These are phyloP conservation scores for Altica lythri DNA, from an alignment of 2,888 invertebrate genomes.

Conservation along the genomic window DNA sequence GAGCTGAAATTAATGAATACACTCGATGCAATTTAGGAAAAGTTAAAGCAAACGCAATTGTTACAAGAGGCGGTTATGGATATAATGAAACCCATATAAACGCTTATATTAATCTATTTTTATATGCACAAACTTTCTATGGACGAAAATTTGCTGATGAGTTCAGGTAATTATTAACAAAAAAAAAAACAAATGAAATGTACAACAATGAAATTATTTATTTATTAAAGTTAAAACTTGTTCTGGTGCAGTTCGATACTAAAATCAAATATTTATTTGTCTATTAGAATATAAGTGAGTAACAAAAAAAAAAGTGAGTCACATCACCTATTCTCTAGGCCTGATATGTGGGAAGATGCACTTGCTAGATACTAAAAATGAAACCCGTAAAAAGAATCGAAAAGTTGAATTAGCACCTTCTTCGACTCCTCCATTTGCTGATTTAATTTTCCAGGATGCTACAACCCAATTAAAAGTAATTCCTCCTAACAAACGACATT, in stretches of 20 bases:
- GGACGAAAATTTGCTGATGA: slow-evolving; percentile 85
- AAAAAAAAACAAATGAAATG: no score
- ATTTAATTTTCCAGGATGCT: slow-evolving; percentile 95
- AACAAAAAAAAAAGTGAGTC: no score
- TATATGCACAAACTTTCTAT: slow-evolving; percentile 94
- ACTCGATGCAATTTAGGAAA: slow-evolving; percentile 85
- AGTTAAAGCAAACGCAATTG: slow-evolving; percentile 89
- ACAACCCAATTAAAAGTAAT: slow-evolving; percentile 84
- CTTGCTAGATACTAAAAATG: no score
- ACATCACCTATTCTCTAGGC: no score
- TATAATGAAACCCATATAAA: slow-evolving; percentile 82
- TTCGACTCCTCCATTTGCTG: slow-evolving; percentile 82
- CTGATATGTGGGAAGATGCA: no score
- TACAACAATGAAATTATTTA: no score
- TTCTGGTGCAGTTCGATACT: no score
- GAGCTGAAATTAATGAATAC: slow-evolving; percentile 82
- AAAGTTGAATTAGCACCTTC: no score
- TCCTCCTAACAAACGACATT: slow-evolving; percentile 70
- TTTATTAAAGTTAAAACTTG: no score
- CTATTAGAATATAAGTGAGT: no score
- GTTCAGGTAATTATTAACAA: slow-evolving; percentile 64
- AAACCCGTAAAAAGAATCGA: no score
- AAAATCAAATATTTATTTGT: no score
- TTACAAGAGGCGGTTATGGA: slow-evolving; percentile 77
- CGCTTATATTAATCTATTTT: slow-evolving; percentile 87